phyloP scores from a whole-genome alignment of 2,113 vertebrate genomes.

The Macrotus californicus region DNA sequence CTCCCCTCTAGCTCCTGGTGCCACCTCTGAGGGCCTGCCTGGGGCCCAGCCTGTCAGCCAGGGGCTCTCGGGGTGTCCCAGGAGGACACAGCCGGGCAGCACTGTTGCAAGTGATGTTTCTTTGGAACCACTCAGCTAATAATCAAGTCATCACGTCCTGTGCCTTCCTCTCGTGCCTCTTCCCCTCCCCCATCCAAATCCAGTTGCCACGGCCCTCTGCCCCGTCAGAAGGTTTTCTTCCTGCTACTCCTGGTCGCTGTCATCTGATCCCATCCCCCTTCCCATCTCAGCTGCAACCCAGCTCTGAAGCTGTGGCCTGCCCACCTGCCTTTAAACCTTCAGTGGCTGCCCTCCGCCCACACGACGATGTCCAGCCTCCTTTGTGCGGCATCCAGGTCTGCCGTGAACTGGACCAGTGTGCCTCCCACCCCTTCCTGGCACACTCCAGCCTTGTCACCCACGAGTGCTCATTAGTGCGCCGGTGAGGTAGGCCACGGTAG shows the following conservation, averaged over 20 bases:
- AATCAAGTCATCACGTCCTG: not conserved
- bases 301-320: not conserved
- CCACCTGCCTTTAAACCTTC: not conserved
- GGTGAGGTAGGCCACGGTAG: accelerated
- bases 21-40: not conserved
- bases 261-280: not conserved
- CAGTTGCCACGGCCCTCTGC: not conserved
- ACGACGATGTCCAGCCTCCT: not conserved
- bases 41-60: not conserved
- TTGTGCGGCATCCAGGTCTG: not conserved
- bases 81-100: not conserved
- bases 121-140: not conserved
- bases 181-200: no score
- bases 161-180: not conserved
- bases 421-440: no score
- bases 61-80: not conserved
- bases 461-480: not conserved
- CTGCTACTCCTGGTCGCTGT: not conserved
- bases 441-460: accelerated
- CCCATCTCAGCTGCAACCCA: accelerated
- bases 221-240: accelerated
- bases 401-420: not conserved
- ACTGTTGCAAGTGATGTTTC: not conserved
- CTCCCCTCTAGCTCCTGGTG: accelerated
- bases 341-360: not conserved